Evolutionary conservation across 2,888 invertebrate species (phyloP).

Genomic region (Lissocephala sabroskyi): DNA sequence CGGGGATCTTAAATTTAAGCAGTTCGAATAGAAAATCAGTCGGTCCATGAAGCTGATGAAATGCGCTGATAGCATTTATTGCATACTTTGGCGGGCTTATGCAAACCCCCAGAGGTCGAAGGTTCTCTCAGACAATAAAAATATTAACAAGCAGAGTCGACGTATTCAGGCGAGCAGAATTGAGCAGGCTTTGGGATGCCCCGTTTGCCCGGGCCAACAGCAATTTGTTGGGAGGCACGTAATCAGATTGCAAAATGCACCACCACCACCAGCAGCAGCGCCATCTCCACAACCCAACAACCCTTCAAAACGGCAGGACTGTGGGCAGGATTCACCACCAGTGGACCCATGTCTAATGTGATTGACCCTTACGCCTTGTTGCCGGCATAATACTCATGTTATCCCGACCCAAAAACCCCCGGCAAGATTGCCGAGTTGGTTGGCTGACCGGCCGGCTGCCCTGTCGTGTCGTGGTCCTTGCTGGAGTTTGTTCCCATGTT

Average conservation of each 20-base stretch:
- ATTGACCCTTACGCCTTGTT: constrained; percentile 63
- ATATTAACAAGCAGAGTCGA: background rate
- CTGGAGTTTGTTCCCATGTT: constrained; percentile 44
- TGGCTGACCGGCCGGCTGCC: constrained; percentile 1
- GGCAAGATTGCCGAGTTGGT: too few relatives aligned
- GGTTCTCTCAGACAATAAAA: constrained; percentile 1
- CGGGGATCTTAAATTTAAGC: background rate
- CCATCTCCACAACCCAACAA: background rate
- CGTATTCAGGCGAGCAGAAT: too few relatives aligned
- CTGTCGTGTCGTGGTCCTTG: constrained; percentile 1
- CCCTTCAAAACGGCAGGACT: background rate
- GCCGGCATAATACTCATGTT: constrained; percentile 59
- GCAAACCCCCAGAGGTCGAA: background rate
- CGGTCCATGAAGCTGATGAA: constrained; percentile 65
- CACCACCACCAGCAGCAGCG: background rate
- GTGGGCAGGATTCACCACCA: too few relatives aligned
- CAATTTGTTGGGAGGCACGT: constrained; percentile 20
- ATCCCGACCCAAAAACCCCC: constrained; percentile 27
- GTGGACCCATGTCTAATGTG: constrained; percentile 52
- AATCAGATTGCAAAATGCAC: constrained; percentile 50
- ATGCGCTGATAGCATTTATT: constrained; percentile 64
- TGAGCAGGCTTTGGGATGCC: too few relatives aligned
- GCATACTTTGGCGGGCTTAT: constrained; percentile 42
- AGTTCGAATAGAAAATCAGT: constrained; percentile 54
- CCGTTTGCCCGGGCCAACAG: too few relatives aligned